Conservation (phyloP, 1,140 invertebrate genomes). For the Leguminivora glycinivorella region DNA sequence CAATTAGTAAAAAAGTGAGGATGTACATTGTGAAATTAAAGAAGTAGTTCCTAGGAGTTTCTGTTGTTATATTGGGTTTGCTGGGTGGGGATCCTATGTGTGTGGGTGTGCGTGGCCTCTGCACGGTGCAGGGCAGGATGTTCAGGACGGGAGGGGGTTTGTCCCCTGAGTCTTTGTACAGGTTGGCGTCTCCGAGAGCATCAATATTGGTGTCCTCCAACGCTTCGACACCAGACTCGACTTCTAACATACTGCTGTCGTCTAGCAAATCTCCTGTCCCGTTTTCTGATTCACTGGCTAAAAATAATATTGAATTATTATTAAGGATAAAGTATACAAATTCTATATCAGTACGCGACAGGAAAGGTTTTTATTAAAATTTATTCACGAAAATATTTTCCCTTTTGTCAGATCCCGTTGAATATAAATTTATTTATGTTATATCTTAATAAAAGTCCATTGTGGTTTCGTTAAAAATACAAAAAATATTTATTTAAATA, state of each 20-base stretch:
- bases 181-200: conserved; percentile 52
- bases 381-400: too few species aligned
- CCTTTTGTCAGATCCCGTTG: too few species aligned
- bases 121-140: conserved; percentile 33
- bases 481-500: too few species aligned
- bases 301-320: conserved; percentile 30
- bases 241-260: conserved; percentile 61
- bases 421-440: too few species aligned
- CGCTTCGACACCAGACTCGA: conserved; percentile 76
- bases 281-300: conserved; percentile 55
- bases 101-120: conserved; percentile 38
- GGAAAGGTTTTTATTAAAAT: too few species aligned
- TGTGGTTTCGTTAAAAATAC: too few species aligned
- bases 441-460: too few species aligned
- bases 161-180: conserved; percentile 39
- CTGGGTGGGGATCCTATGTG: conserved; percentile 62
- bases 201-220: conserved; percentile 69
- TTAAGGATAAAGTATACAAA: not conserved
- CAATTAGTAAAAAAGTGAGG: conserved; percentile 60
- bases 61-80: conserved; percentile 47
- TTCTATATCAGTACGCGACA: too few species aligned
- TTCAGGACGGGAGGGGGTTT: conserved; percentile 35
- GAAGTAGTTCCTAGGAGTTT: conserved; percentile 54
- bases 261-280: conserved; percentile 49
- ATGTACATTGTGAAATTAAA: conserved; percentile 67